Base-by-base conservation (phyloP, 2,888 invertebrate genomes). In the Calameuta idolon region DNA sequence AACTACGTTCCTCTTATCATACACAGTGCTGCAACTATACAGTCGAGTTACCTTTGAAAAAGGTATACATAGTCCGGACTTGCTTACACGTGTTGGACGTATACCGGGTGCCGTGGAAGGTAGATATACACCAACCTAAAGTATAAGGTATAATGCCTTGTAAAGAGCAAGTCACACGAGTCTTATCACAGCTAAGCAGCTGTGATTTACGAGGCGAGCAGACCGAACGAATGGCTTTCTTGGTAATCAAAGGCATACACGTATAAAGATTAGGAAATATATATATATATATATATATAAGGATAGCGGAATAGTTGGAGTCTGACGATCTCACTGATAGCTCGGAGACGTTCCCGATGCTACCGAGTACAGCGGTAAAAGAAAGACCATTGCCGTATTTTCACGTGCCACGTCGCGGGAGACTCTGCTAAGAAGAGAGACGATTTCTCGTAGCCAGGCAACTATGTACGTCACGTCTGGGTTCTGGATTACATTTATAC, bases 401-500 rank as follows among this genome's bases (percentile, higher is more conserved):
- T 71, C 15, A 71, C 34, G 31, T 71, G n/a, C 34, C 71, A 33
- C 33, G 71, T 71, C 71, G 55, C 71, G 71, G 12, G 71, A 71
- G 31, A 71, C 71, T 31, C 30, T 15, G 15, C 71, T 71, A 69
- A 76, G 76, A 34, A 71, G 76, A 78, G 71, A 74, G 79, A 81
- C 79, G 77, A 78, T 81, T 75, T 55, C 55, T 55, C 55, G 55
- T 55, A 55, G 55, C 55, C 75, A 79, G 79, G 74, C 74, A 79
- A 77, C 79, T 87, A 89, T 89, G 90, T 90, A 87, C 85, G 89
- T 90, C 90, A 90, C 90, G 90, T 90, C 86, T 85, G 86, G 86
- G 85, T 88, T 90, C 90, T 90, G 90, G 89, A 90, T 90, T 90
- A 90, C 90, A 90, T 90, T 90, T 90, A 90, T 90, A 88, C 85